phyloP scores from a whole-genome alignment of 2,797 vertebrate genomes.

The Clarias fuscus region DNA sequence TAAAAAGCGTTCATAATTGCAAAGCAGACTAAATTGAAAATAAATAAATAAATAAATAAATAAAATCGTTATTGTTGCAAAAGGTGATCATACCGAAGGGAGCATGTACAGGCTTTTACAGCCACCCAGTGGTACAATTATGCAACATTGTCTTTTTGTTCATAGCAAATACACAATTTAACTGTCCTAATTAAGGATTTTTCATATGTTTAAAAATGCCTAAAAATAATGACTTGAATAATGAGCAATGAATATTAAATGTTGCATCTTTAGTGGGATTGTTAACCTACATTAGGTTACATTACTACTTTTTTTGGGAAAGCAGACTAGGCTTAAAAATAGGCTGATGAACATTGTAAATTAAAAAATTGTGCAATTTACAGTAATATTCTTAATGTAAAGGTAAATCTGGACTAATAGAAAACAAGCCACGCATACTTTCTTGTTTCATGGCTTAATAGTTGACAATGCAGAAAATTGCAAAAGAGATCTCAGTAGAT shows the following conservation, averaged over 20 bases:
- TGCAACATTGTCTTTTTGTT: not conserved
- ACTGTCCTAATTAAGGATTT: not conserved
- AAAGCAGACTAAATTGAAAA: not conserved
- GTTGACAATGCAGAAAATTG: not conserved
- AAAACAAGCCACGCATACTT: not conserved
- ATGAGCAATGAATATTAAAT: not conserved
- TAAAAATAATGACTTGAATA: not conserved
- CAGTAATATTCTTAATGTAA: not conserved
- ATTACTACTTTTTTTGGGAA: not conserved
- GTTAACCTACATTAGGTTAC: not conserved
- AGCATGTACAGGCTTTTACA: conserved; percentile 28
- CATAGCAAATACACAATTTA: not conserved
- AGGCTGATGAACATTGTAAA: not conserved
- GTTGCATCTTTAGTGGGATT: not conserved
- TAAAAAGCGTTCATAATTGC: not conserved
- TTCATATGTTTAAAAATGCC: not conserved
- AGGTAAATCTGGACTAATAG: not conserved
- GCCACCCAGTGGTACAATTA: conserved; percentile 36
- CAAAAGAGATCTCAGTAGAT: not conserved
- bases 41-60: too few species aligned
- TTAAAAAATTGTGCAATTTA: not conserved
- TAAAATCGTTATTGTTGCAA: not conserved
- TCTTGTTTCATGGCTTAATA: not conserved
- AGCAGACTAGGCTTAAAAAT: not conserved
- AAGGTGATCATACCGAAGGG: not conserved